Base-by-base conservation (phyloP, 2,888 invertebrate species). In the Gasteruption jaculator region DNA sequence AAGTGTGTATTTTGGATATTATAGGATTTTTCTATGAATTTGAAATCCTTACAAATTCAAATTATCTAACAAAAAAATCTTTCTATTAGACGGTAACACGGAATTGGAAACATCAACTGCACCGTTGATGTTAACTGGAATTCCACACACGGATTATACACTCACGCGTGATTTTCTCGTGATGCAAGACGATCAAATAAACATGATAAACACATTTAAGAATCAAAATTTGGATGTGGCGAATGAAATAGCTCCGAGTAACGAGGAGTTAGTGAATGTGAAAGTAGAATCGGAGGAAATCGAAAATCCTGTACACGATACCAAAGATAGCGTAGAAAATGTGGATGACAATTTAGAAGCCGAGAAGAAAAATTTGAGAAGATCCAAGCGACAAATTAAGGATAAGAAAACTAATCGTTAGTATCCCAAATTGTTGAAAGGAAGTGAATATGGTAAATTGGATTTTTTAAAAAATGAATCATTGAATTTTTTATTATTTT, bases 101-200 rank as follows among this genome's bases (percentile, higher is more conserved):
- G 67, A 67, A 41, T 53, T 70, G 35, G 69, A 65, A 50, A 43
- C 57, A 22, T 54, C 63, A 2, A 40, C 68, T 2, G 54, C 65
- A 7, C 66, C 70, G 2, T 48, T 68, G 19, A 66, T 69, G 61
- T 42, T 70, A n/a, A 39, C 66, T 5, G 68, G 59, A 37, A 66
- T 70, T 39, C 48, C 67, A 20, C 59, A 60, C 12, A 53, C 65
- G 8, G 70, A 71, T 32, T 67, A 68, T 39, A 42, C 64, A 20
- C 44, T 71, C 18, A 52, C 65, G 3, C 56, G 70, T 50, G 70
- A 71, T 35, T 71, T 69, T 43, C 54, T 71, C 22, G 68, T 68
- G 7, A 68, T 68, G 63, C 67, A 67, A 40, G 69, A 69, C 32
- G 71, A 71, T 39, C 70, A 68, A 46, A 58, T 70, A 10, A 68